Conservation (phyloP, 2,888 invertebrate species). For the Melipona bicolor region DNA sequence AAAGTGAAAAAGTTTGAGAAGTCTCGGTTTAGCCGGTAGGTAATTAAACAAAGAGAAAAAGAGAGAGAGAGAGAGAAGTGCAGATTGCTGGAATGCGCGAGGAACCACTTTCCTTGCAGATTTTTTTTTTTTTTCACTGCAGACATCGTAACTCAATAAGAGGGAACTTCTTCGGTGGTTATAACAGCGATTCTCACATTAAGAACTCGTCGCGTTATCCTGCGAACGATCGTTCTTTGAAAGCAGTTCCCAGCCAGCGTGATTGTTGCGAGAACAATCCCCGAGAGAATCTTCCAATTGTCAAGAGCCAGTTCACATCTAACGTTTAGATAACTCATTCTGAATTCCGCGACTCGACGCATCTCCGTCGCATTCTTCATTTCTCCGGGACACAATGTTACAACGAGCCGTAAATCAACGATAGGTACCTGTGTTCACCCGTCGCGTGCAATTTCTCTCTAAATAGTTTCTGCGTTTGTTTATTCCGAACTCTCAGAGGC, state of each 20-base stretch:
- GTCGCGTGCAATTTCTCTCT: background rate
- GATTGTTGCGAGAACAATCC: conserved; percentile 48
- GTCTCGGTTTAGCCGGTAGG: background rate
- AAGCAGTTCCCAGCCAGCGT: conserved; percentile 49
- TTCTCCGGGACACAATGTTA: conserved; percentile 5
- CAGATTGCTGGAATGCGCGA: background rate
- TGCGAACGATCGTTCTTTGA: conserved; percentile 46
- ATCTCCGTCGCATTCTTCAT: conserved; percentile 10
- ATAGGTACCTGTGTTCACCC: background rate
- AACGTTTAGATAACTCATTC: conserved; percentile 54
- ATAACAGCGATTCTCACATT: conserved; percentile 54
- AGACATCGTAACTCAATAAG: conserved; percentile 15
- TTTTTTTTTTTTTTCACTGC: background rate
- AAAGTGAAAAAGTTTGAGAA: too few species aligned
- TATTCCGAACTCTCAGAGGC: background rate
- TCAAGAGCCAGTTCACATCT: conserved; percentile 56
- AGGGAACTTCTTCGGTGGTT: conserved; percentile 1
- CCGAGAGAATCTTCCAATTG: conserved; percentile 58
- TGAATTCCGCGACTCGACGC: conserved; percentile 16
- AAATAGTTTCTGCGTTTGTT: background rate
- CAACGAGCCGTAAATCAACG: conserved; percentile 5
- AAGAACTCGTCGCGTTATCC: conserved; percentile 40
- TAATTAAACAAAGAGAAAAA: conserved; percentile 13
- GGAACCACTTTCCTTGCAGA: background rate
- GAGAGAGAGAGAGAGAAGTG: background rate